A percentile compares a stretch with the other conserved stretches of the same genome.
These are phyloP conservation scores for Limanda limanda DNA, from an alignment of 2,113 vertebrate species.

Conservation along the genomic window DNA sequence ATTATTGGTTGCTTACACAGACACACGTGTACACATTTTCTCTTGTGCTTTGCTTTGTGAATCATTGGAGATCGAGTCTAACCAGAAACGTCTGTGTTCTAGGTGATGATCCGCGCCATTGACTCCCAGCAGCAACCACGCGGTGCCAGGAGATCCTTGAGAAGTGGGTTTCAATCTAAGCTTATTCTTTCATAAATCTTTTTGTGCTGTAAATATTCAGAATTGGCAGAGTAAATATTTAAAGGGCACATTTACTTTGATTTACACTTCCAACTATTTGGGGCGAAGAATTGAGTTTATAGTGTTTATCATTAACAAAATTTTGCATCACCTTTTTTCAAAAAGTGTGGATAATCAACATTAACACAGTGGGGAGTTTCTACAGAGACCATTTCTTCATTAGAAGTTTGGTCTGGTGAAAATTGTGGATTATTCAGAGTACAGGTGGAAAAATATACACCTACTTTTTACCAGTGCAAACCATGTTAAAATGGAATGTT, in stretches of 20 bases:
- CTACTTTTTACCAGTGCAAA: too few relatives aligned
- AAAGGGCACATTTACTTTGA: not conserved
- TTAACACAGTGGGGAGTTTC: not conserved
- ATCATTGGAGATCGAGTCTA: not conserved
- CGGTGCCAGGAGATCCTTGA: slow-evolving; percentile 4
- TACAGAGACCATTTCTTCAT: not conserved
- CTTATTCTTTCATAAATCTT: not conserved
- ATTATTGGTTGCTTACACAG: not conserved
- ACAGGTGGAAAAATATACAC: not conserved
- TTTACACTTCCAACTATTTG: not conserved
- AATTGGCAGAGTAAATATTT: not conserved
- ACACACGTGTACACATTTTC: not conserved
- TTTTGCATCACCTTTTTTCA: not conserved
- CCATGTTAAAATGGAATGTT: too few relatives aligned
- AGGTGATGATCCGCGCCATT: not conserved
- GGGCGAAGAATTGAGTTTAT: not conserved
- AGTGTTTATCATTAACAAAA: not conserved
- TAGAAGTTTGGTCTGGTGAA: not conserved
- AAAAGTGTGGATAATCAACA: not conserved
- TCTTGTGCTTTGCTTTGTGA: not conserved
- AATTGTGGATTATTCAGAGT: not conserved
- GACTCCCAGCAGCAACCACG: not conserved
- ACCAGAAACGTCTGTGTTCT: slow-evolving; percentile 13
- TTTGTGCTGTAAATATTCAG: not conserved
- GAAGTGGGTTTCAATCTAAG: slow-evolving; percentile 36